Base-by-base conservation (phyloP, 2,113 vertebrate species). In the Aphyosemion australe region DNA sequence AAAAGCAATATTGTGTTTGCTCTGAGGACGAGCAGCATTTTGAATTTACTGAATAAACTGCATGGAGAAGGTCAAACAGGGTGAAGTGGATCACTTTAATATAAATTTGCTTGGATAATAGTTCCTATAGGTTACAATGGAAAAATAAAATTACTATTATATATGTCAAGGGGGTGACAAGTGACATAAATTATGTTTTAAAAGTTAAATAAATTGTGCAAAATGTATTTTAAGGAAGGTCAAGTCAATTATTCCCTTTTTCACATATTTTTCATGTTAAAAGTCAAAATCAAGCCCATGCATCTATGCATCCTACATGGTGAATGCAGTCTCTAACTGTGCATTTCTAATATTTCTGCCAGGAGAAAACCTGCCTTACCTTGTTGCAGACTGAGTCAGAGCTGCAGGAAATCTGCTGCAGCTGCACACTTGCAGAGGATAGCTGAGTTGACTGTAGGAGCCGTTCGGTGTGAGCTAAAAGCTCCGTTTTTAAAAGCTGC, bases 281-380 rank as follows among this genome's bases (percentile, higher is more conserved):
- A 47, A 48, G 46, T 19, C 6, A 8, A 48, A 48, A 4, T n/a
- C 16, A 8, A 47, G 0, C 6, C 14, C 43, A 45, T 45, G 51
- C 14, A 15, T 32, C 26, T 14, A 15, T 3, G 13, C 13, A 52
- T 13, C 19, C 26, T 26, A 26, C 26, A 3, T 37, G 34, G 34
- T 37, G 34, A 37, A 10, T 37, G 34, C 34, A 37, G 4, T 26
- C 26, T 26, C 26, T 26, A 26, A 5, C 5, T 26, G 26, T 26
- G 26, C 26, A 26, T 26, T 26, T 26, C 26, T 26, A 26, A 26
- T 26, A 5, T 2, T 26, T 26, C 3, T 26, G 26, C 7, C 18
- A 14, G 14, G 13, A 4, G 16, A 5, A 14, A 45, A 39, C 2
- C 2, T 1, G 72, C 48, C 79, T 60, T 80, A 87, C 85, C 79